phyloP scores from a whole-genome alignment of 2,797 vertebrate species.

The Microcaecilia unicolor region DNA sequence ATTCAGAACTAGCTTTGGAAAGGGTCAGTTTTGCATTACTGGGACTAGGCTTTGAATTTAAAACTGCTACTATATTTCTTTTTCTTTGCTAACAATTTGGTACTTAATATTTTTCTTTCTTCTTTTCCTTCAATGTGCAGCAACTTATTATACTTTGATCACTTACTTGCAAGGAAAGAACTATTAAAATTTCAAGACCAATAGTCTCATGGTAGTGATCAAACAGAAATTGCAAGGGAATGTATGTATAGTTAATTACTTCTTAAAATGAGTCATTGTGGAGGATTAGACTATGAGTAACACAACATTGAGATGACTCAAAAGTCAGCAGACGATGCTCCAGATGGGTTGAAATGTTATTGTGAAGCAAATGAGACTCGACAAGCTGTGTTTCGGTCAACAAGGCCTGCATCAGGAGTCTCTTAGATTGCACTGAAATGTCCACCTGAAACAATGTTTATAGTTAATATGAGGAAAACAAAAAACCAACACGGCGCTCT shows the following conservation, averaged over 20 bases:
- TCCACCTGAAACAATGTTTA: too few relatives aligned
- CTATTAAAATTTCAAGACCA: background rate
- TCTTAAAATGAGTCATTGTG: background rate
- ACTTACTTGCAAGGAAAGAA: background rate
- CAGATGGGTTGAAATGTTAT: too few relatives aligned
- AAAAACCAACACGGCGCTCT: too few relatives aligned
- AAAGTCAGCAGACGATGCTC: too few relatives aligned
- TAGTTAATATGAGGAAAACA: too few relatives aligned
- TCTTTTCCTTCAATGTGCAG: background rate
- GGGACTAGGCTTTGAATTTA: too few relatives aligned
- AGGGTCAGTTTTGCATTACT: background rate
- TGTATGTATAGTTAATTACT: background rate
- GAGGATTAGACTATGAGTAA: background rate
- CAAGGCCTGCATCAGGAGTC: too few relatives aligned
- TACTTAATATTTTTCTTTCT: background rate
- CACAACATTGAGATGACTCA: too few relatives aligned
- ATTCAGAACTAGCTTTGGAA: background rate
- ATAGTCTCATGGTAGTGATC: background rate
- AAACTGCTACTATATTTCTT: background rate
- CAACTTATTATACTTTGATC: background rate
- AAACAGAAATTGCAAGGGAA: slow-evolving; percentile 3
- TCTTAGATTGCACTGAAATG: too few relatives aligned
- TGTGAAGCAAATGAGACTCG: too few relatives aligned
- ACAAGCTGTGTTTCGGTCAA: too few relatives aligned
- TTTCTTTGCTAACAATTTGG: background rate